These are phyloP conservation scores for Lepidochrysops patricia DNA, from an alignment of 2,888 invertebrate genomes.

Conservation along the genomic window DNA sequence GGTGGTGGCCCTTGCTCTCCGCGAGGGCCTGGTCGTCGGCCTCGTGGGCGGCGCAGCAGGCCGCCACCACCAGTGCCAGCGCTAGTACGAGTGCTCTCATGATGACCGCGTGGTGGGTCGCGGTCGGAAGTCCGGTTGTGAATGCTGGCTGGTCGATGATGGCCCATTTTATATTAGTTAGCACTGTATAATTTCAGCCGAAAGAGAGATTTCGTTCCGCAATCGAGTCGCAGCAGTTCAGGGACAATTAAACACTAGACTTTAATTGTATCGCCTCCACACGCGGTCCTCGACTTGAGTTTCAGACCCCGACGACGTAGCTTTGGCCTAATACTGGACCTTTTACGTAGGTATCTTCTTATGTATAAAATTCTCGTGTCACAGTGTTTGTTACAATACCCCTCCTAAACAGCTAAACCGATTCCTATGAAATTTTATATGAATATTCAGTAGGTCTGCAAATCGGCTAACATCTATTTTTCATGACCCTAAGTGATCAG, in stretches of 20 bases:
- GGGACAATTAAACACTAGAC: slow-evolving; percentile 37
- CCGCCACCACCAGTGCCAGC: slow-evolving; percentile 50
- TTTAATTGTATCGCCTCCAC: background rate
- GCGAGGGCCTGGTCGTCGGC: slow-evolving; percentile 60
- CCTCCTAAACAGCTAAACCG: too few species aligned
- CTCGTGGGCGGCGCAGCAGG: slow-evolving; percentile 44
- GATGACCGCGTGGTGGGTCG: slow-evolving; percentile 29
- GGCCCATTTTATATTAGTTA: slow-evolving; percentile 60
- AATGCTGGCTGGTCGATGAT: slow-evolving; percentile 52
- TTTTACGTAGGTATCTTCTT: too few species aligned
- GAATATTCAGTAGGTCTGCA: too few species aligned
- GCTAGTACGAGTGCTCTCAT: slow-evolving; percentile 55
- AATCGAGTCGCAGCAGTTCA: slow-evolving; percentile 56
- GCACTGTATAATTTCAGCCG: slow-evolving; percentile 38
- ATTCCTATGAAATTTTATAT: too few species aligned
- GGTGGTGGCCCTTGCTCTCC: slow-evolving; percentile 65
- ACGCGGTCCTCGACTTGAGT: background rate
- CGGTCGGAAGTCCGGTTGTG: slow-evolving; percentile 56
- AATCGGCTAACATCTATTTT: too few species aligned
- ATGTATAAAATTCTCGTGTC: too few species aligned
- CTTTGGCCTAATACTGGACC: background rate
- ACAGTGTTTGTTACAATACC: too few species aligned
- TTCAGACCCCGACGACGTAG: background rate
- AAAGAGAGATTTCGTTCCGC: slow-evolving; percentile 62
- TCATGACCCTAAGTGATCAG: too few species aligned